These are phyloP conservation scores for Hydropsyche tenuis DNA, from an alignment of 1,140 invertebrate genomes.

Conservation along the genomic window DNA sequence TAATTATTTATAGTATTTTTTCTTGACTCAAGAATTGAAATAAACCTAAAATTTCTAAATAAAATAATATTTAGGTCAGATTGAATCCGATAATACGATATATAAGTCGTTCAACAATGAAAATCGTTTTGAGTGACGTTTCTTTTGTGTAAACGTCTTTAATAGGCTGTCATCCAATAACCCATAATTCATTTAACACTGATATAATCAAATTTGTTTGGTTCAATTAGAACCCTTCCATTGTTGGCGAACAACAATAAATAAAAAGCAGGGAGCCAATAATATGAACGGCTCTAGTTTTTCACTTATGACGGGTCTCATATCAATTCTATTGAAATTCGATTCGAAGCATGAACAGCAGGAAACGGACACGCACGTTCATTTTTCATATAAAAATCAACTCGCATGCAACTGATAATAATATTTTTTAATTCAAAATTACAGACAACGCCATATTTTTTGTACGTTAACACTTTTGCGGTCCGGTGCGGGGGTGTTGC, in stretches of 20 bases:
- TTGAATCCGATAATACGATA: neutral
- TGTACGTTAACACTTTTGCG: too few species aligned
- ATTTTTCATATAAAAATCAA: too few species aligned
- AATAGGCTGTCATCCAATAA: slow-evolving; percentile 44
- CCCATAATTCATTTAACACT: slow-evolving; percentile 49
- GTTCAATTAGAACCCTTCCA: slow-evolving; percentile 43
- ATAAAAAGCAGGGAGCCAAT: slow-evolving; percentile 31
- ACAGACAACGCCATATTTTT: too few species aligned
- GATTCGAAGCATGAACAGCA: too few species aligned
- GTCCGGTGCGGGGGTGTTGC: too few species aligned
- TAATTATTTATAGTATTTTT: neutral
- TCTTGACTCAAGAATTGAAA: neutral
- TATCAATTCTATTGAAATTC: slow-evolving; percentile 8
- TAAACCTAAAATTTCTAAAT: neutral
- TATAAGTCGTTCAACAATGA: neutral
- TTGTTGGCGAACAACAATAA: slow-evolving; percentile 22
- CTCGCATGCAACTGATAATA: too few species aligned
- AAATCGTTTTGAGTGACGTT: slow-evolving; percentile 12
- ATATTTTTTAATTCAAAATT: too few species aligned
- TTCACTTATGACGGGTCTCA: slow-evolving; percentile 40
- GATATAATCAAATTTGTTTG: slow-evolving; percentile 45
- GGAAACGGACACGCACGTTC: too few species aligned
- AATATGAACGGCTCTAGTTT: slow-evolving; percentile 27
- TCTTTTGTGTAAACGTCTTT: slow-evolving; percentile 29
- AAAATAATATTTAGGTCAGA: neutral